Percentiles rank a stretch among this genome's conserved stretches.
Evolutionary conservation across 2,797 vertebrate species (phyloP).

Genomic region (Myiotriccus ornatus): DNA sequence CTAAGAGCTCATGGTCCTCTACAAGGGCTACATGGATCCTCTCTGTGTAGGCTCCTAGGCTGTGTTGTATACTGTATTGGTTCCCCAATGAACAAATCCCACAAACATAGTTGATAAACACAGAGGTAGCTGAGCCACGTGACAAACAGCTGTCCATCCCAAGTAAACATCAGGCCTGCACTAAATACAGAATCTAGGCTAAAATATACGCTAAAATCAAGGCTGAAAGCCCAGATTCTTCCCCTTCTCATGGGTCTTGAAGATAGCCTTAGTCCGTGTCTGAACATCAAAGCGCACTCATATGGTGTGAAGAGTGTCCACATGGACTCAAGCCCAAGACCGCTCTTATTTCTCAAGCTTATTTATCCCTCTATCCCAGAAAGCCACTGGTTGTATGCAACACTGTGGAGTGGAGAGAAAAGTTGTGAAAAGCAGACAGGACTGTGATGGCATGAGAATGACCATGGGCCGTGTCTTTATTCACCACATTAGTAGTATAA

Average conservation of each 20-base stretch:
- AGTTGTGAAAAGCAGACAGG: background rate
- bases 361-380: background rate
- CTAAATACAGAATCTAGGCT: background rate
- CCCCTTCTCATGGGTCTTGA: background rate
- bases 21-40: background rate
- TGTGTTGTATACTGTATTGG: background rate
- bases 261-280: background rate
- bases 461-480: background rate
- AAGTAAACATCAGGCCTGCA: background rate
- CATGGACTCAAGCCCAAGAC: background rate
- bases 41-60: background rate
- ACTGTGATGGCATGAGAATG: background rate
- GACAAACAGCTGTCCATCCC: background rate
- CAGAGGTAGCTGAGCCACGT: background rate
- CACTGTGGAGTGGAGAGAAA: background rate
- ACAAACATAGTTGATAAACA: background rate
- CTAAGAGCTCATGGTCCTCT: background rate
- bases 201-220: background rate
- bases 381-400: background rate
- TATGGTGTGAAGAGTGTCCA: background rate
- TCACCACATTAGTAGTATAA: background rate
- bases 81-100: background rate
- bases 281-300: background rate
- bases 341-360: background rate
- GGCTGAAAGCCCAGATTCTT: background rate